phyloP scores from a whole-genome alignment of 2,113 vertebrate species.

The Arizona elegans region DNA sequence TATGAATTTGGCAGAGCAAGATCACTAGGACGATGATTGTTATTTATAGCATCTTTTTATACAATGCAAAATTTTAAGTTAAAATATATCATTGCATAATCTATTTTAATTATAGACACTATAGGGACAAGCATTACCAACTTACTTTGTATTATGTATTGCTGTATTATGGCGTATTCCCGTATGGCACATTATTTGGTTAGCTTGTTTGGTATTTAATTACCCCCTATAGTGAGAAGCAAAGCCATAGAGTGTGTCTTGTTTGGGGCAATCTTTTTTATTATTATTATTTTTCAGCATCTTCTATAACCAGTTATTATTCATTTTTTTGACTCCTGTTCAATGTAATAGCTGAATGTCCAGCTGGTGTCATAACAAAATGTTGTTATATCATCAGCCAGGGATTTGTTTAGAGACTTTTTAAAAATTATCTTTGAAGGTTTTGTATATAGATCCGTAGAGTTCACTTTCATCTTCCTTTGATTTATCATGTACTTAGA shows the following conservation, averaged over 20 bases:
- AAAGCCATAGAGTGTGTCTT: constrained; percentile 46
- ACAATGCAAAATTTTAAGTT: constrained; percentile 5
- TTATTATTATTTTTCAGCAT: neutral
- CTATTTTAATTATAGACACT: constrained; percentile 35
- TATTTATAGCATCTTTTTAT: neutral
- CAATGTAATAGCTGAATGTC: constrained; percentile 32
- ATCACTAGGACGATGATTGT: neutral
- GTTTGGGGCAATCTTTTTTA: constrained; percentile 29
- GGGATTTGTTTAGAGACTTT: constrained; percentile 20
- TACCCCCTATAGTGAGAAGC: constrained; percentile 30
- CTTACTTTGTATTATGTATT: constrained; percentile 36
- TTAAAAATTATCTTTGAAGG: constrained; percentile 29
- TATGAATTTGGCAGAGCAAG: neutral
- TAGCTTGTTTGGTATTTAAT: constrained; percentile 39
- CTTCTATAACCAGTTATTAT: constrained; percentile 26
- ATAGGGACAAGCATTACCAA: constrained; percentile 41
- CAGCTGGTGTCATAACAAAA: constrained; percentile 8
- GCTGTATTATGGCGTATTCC: constrained; percentile 11
- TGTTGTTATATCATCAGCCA: constrained; percentile 36
- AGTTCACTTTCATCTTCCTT: neutral
- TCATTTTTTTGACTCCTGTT: constrained; percentile 27
- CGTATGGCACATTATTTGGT: constrained; percentile 44
- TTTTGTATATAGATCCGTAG: constrained; percentile 27
- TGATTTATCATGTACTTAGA: neutral
- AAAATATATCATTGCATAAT: neutral